These are phyloP conservation scores for Merops nubicus DNA, from an alignment of 2,113 vertebrate species.

Conservation along the genomic window DNA sequence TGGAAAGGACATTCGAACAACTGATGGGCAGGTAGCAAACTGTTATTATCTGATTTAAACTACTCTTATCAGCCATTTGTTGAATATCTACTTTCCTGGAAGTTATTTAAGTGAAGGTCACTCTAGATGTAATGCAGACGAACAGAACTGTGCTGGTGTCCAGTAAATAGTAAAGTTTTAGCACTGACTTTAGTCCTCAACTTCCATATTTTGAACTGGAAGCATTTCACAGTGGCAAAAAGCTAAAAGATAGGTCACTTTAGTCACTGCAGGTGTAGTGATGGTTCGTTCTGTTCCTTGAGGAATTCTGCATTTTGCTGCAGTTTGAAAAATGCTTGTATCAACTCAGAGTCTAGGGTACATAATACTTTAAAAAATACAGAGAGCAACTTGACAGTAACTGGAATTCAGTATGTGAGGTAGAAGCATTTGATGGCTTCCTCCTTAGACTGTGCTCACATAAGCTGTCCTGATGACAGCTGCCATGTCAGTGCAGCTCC, in stretches of 20 bases:
- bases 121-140: fast-evolving
- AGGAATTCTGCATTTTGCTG: not conserved
- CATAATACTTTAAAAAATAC: not conserved
- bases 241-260: fast-evolving
- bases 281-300: not conserved
- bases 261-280: not conserved
- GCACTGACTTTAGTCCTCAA: not conserved
- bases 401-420: not conserved
- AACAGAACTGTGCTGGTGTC: not conserved
- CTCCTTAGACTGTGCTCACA: not conserved
- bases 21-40: slow-evolving; percentile 88
- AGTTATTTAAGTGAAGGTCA: not conserved
- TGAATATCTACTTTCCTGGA: not conserved
- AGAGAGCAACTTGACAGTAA: not conserved
- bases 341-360: not conserved
- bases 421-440: not conserved
- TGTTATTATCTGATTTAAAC: not conserved
- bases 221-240: not conserved
- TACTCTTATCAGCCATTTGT: not conserved
- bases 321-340: not conserved
- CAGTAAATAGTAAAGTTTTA: not conserved
- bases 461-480: not conserved
- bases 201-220: not conserved
- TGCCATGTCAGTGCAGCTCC: not conserved
- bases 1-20: slow-evolving; percentile 93